Base-by-base conservation (phyloP, 2,797 vertebrate species). In the Sebastolobus altivelis region DNA sequence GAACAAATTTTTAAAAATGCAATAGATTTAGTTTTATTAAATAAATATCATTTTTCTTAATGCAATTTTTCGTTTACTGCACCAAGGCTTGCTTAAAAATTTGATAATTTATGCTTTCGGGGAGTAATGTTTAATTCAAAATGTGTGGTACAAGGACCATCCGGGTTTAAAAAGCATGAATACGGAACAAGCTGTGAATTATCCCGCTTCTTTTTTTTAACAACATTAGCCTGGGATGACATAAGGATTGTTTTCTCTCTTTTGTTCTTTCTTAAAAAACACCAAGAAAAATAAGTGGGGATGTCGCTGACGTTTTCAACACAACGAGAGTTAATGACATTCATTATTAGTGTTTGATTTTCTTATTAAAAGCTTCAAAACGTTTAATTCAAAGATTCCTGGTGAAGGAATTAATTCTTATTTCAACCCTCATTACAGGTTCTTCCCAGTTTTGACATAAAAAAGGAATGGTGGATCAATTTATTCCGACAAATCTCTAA, bases 71-170 rank as follows among this genome's bases (percentile, higher is more conserved):
- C 22, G 20, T 73, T 54, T 49, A 38, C 20, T 22, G 18, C 55
- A 66, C n/a, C 1, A 2, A 55, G 8, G 33, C 33, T 6, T 33
- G 62, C 27, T 61, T 55, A n/a, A 60, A 61, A 63, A 2, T 10
- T 22, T 20, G 20, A 69, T 60, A 49, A 59, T 66, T 56, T 46
- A 66, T 72, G 29, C 66, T 68, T 35, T 35, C 2, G 4, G 29
- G n/a, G 37, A 62, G 29, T 31, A 35, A 75, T 66, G 18, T 16
- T 61, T 43, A 70, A 79, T 70, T 61, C 18, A 75, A 61, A 61
- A 54, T 31, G 20, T 54, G n/a, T 61, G 20, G 14, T 52, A 35
- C 25, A 63, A 58, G 20, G 66, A n/a, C 29, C 35, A 20, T 70
- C 54, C 0, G 6, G 10, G 60, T 29, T 69, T 25, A 63, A 58